Percentiles rank a stretch among this genome's conserved stretches.
Evolutionary conservation across 2,888 invertebrate species (phyloP).

Genomic region (Macroteleia sp.): DNA sequence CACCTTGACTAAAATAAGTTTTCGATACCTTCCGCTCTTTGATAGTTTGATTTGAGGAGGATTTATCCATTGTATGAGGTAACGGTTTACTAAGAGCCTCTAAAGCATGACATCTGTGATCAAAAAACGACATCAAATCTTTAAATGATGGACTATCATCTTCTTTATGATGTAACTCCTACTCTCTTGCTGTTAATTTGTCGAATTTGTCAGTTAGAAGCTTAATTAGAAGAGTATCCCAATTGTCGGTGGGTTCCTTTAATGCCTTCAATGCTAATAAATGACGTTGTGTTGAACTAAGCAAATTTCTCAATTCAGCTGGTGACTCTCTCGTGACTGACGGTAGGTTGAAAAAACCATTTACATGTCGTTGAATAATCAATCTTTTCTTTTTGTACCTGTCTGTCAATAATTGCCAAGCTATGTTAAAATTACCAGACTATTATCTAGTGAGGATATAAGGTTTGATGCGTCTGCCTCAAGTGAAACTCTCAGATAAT

Average conservation of each 20-base stretch:
- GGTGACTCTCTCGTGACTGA: not conserved
- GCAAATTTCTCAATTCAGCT: not conserved
- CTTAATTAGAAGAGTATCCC: not conserved
- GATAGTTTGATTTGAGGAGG: too few relatives aligned
- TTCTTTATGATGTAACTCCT: not conserved
- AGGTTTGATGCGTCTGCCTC: not conserved
- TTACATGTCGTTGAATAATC: not conserved
- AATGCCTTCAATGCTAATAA: not conserved
- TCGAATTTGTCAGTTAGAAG: not conserved
- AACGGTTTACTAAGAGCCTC: too few relatives aligned
- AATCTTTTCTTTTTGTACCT: not conserved
- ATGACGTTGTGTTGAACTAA: not conserved
- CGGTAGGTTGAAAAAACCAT: not conserved
- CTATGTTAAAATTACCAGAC: not conserved
- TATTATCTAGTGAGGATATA: not conserved
- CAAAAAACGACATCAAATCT: too few relatives aligned
- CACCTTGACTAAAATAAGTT: too few relatives aligned
- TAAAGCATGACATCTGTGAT: too few relatives aligned
- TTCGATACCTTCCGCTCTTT: too few relatives aligned
- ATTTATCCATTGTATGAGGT: too few relatives aligned
- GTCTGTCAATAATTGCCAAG: not conserved
- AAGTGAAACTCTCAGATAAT: not conserved
- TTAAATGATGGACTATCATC: too few relatives aligned
- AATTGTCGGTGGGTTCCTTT: not conserved
- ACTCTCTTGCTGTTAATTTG: not conserved